Base-by-base conservation (phyloP, 1,140 invertebrate genomes). In the Dinothrombium tinctorium region DNA sequence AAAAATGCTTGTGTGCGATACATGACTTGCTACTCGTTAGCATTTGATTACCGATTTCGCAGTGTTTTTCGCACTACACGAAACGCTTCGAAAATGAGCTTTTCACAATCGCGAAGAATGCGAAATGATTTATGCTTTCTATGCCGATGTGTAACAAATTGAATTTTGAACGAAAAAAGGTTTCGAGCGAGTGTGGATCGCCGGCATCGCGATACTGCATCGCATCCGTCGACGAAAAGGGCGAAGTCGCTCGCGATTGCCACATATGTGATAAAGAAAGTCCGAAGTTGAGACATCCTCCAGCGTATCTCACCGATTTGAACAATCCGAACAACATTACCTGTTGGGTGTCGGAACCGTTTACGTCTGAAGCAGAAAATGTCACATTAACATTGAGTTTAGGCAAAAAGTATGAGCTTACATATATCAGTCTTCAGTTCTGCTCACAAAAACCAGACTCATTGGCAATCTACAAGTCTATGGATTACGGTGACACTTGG, bases 201-300 rank as follows among this genome's bases (percentile, higher is more conserved):
- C 60, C 62, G 5, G 59, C 64, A 2, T 54, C 48, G 8, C 47
- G 54, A 7, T 54, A 56, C 50, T 61, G 59, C 47, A 32, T 42
- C 24, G 39, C 38, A 2, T 31, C 44, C 3, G 46, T 42, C n/a
- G 54, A 64, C 40, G 51, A 54, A 11, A 48, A 47, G 25, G 51
- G 52, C 14, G 53, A 59, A 12, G 42, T 52, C 21, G 23, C 43
- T 31, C 35, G 42, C 23, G 8, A 53, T 33, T 96, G 90, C 60
- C 73, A 81, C 50, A 65, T 80, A 24, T 96, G 90, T 62, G 89
- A 95, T 32, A 47, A 56, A 8, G 52, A 50, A 21, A 51, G 62
- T 39, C 52, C 53, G 4, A 54, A 56, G 40, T 45, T 54, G 9
- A 50, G 54, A 21, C 64, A 68, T 53, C 64, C 67, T 17, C 42